phyloP scores from a whole-genome alignment of 2,113 vertebrate genomes.

The Burhinus oedicnemus region DNA sequence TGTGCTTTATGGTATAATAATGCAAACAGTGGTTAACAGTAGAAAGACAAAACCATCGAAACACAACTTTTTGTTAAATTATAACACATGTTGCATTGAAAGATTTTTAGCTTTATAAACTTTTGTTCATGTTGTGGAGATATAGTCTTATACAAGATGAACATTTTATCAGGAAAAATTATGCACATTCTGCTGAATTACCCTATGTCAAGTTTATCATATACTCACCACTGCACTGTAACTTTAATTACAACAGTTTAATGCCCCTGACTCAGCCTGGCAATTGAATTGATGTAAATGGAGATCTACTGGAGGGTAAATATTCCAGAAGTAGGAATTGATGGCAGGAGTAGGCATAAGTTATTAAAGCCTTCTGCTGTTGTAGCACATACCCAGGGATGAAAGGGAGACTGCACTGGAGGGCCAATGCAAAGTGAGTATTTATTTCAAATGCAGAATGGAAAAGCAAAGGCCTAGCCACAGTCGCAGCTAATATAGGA shows the following conservation, averaged over 20 bases:
- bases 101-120: not conserved
- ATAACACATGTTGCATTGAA: not conserved
- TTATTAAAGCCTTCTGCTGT: not conserved
- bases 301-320: not conserved
- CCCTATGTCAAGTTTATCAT: not conserved
- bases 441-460: not conserved
- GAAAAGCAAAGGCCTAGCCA: not conserved
- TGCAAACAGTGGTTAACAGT: not conserved
- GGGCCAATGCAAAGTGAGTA: not conserved
- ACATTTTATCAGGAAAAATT: not conserved
- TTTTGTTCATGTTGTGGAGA: not conserved
- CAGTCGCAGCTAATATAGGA: not conserved
- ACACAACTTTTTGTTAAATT: not conserved
- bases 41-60: not conserved
- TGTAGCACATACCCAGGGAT: not conserved
- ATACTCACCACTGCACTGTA: not conserved
- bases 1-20: not conserved
- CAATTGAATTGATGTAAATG: not conserved
- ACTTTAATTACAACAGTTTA: not conserved
- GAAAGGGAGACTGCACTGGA: not conserved
- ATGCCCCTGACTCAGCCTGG: not conserved
- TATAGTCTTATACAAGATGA: not conserved
- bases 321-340: not conserved
- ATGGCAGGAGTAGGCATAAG: not conserved
- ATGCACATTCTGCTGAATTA: not conserved